phyloP scores from a whole-genome alignment of 2,888 invertebrate species.

The Heliconius sara region DNA sequence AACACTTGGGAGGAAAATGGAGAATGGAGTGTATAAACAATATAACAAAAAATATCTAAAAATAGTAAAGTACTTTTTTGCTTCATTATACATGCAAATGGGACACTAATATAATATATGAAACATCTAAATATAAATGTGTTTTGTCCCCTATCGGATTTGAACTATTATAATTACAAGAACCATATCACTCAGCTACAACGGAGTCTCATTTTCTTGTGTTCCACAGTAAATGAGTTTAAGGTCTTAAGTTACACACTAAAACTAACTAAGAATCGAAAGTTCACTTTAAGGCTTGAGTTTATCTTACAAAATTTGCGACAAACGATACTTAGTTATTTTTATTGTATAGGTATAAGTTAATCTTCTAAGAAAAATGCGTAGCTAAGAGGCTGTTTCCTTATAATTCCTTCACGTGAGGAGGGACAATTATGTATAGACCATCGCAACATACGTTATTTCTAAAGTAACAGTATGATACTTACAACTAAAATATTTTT shows the following conservation, averaged over 20 bases:
- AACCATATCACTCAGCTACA: not conserved
- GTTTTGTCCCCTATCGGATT: too few relatives aligned
- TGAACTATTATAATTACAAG: too few relatives aligned
- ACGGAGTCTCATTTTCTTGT: not conserved
- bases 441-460: not conserved
- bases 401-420: constrained; percentile 24
- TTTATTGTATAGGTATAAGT: constrained; percentile 6
- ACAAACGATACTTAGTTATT: not conserved
- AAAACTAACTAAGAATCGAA: not conserved
- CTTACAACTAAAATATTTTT: not conserved
- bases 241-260: constrained; percentile 1
- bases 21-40: too few relatives aligned
- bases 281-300: not conserved
- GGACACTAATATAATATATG: too few relatives aligned
- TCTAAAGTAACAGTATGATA: not conserved
- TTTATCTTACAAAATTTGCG: not conserved
- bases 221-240: not conserved
- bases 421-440: constrained; percentile 20
- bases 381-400: constrained; percentile 13
- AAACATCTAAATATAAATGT: too few relatives aligned
- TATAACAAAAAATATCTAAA: too few relatives aligned
- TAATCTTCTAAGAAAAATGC: constrained; percentile 14
- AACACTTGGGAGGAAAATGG: too few relatives aligned
- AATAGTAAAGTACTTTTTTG: too few relatives aligned
- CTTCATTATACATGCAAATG: too few relatives aligned